Evolutionary conservation across 2,797 vertebrate genomes (phyloP).

Genomic region (Phrynocephalus vlangalii): DNA sequence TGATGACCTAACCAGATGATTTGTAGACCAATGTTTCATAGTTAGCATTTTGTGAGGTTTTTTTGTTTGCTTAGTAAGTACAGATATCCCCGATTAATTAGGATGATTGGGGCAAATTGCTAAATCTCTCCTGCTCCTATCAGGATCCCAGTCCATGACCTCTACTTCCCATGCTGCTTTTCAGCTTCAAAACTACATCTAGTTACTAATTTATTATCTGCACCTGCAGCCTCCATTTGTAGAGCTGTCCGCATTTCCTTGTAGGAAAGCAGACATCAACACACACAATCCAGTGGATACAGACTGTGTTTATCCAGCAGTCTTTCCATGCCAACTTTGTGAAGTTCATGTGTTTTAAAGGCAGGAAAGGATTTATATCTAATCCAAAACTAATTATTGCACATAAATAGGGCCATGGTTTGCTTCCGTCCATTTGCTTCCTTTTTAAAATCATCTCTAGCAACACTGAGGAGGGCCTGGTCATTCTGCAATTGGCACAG

Average conservation of each 20-base stretch:
- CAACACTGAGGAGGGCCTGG: neutral
- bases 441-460: neutral
- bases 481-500: neutral
- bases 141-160: neutral
- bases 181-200: too few relatives aligned
- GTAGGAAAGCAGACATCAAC: neutral
- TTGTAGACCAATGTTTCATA: neutral
- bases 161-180: too few relatives aligned
- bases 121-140: neutral
- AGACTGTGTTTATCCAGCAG: neutral
- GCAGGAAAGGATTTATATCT: neutral
- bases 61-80: neutral
- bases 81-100: too few relatives aligned
- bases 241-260: neutral
- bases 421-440: neutral
- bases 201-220: too few relatives aligned
- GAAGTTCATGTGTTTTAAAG: neutral
- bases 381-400: neutral
- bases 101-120: neutral
- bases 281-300: neutral
- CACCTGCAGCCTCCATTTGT: neutral
- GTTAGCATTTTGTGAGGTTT: neutral
- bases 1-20: neutral
- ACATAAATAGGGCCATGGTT: neutral
- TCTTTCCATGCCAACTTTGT: neutral